These are phyloP conservation scores for Catharus bicknelli DNA, from an alignment of 2,113 vertebrate genomes.

Conservation along the genomic window DNA sequence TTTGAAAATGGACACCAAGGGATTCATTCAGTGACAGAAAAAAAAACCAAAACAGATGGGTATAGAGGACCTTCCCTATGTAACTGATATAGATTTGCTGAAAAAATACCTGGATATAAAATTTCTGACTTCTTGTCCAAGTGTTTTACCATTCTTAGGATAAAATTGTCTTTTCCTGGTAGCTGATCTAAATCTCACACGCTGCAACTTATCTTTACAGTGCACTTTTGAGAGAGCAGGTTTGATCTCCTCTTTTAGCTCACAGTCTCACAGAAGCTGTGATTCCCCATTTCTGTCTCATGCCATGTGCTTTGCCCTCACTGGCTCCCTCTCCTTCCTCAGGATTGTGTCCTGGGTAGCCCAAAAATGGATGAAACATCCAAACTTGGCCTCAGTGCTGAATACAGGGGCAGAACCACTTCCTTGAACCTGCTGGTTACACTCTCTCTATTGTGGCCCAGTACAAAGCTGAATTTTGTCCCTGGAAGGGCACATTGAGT, in stretches of 20 bases:
- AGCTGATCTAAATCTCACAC: neutral
- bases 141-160: neutral
- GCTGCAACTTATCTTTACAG: neutral
- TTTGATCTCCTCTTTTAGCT: neutral
- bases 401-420: neutral
- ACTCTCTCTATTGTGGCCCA: neutral
- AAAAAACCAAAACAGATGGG: neutral
- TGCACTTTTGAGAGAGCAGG: neutral
- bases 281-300: accelerated
- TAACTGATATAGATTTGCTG: neutral
- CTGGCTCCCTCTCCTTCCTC: neutral
- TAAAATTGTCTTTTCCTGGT: neutral
- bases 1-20: neutral
- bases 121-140: neutral
- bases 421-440: neutral
- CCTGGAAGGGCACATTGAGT: neutral
- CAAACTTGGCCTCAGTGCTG: neutral
- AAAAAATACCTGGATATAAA: neutral
- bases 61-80: neutral
- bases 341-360: neutral
- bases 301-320: neutral
- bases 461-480: neutral
- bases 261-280: accelerated
- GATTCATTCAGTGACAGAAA: neutral
- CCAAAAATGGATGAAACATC: neutral